Evolutionary conservation across 2,888 invertebrate genomes (phyloP).

Genomic region (Drosophila paucipuncta): DNA sequence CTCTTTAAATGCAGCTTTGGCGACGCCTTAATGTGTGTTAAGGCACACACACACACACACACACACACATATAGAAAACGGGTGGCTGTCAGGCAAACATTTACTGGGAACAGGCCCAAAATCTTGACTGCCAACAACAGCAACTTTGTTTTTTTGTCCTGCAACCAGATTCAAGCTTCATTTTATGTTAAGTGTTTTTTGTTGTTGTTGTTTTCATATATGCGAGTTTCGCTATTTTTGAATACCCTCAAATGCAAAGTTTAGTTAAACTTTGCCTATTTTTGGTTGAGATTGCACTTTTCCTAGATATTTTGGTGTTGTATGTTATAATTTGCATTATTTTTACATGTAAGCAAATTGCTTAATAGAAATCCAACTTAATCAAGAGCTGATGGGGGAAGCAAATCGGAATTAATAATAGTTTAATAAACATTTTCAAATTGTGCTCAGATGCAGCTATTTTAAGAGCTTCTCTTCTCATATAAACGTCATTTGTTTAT

Average conservation of each 20-base stretch:
- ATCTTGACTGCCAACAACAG: constrained; percentile 40
- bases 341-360: background rate
- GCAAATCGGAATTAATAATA: background rate
- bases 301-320: background rate
- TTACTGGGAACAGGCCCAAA: background rate
- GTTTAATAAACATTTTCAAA: background rate
- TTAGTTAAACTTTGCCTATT: background rate
- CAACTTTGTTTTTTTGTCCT: constrained; percentile 62
- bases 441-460: background rate
- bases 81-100: constrained; percentile 28
- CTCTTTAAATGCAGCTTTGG: constrained; percentile 61
- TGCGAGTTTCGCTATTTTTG: constrained; percentile 3
- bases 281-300: background rate
- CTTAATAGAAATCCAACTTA: background rate
- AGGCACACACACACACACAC: constrained; percentile 18
- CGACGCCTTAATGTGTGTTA: constrained; percentile 50
- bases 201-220: background rate
- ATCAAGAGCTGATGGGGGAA: background rate
- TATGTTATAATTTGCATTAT: background rate
- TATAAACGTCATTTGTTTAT: background rate
- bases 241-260: constrained; percentile 15
- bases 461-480: background rate
- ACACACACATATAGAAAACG: background rate
- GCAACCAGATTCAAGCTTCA: constrained; percentile 61
- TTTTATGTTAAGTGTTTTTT: constrained; percentile 52